Evolutionary conservation across 2,888 invertebrate species (phyloP).

Genomic region (Xanthia togata): DNA sequence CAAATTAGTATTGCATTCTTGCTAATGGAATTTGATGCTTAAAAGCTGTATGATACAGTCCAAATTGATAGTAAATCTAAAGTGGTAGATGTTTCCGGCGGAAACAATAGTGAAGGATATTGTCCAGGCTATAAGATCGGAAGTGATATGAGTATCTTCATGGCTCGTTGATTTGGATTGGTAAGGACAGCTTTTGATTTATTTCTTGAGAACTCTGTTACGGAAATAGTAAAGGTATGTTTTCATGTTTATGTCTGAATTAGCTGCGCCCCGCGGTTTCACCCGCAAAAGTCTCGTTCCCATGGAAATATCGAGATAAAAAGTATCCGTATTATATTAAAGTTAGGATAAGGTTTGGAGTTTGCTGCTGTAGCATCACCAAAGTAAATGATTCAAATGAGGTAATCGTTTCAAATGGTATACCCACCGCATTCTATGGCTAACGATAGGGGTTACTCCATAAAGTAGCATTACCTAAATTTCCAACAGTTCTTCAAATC

Average conservation of each 20-base stretch:
- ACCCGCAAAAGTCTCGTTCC: no score
- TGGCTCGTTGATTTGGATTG: slow-evolving; percentile 61
- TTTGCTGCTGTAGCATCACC: neutral
- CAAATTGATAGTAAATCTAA: slow-evolving; percentile 39
- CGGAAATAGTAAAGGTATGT: slow-evolving; percentile 35
- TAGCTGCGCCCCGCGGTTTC: neutral
- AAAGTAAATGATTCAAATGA: neutral
- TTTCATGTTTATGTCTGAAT: neutral
- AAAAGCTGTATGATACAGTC: slow-evolving; percentile 46
- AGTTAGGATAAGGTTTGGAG: neutral
- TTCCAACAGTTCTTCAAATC: neutral
- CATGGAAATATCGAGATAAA: no score
- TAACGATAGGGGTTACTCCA: no score
- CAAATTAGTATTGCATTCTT: slow-evolving; percentile 28
- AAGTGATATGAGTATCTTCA: slow-evolving; percentile 70
- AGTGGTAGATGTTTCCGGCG: slow-evolving; percentile 63
- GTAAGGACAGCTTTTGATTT: slow-evolving; percentile 57
- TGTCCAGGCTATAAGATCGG: slow-evolving; percentile 69
- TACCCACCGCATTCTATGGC: neutral
- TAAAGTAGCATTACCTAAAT: neutral
- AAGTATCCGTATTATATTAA: no score
- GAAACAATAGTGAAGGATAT: slow-evolving; percentile 73
- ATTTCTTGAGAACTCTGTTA: slow-evolving; percentile 40
- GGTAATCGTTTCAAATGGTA: neutral
- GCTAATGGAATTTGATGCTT: slow-evolving; percentile 50